These are phyloP conservation scores for Julus scandinavius DNA, from an alignment of 2,888 invertebrate genomes.

Conservation along the genomic window DNA sequence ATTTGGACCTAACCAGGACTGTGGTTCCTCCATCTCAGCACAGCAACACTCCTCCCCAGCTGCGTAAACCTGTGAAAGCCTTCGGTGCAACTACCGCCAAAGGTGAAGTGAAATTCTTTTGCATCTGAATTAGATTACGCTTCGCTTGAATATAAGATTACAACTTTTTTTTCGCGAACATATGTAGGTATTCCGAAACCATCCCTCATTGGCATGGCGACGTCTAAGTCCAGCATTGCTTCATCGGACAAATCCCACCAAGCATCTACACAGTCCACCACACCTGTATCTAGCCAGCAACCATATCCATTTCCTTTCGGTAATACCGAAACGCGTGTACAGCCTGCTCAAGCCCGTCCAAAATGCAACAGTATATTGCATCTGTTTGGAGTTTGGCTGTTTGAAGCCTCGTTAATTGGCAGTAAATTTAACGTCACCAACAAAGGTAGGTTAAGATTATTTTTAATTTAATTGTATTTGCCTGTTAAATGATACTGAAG, in stretches of 20 bases:
- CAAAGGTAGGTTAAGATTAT: neutral
- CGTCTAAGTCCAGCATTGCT: slow-evolving; percentile 46
- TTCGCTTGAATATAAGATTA: neutral
- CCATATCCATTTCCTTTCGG: slow-evolving; percentile 54
- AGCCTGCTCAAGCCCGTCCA: slow-evolving; percentile 72
- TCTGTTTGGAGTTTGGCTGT: slow-evolving; percentile 95
- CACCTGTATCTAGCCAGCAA: slow-evolving; percentile 55
- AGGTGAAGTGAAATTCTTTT: slow-evolving; percentile 66
- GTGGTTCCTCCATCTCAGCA: slow-evolving; percentile 68
- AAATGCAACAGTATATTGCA: slow-evolving; percentile 96
- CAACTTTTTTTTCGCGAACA: neutral
- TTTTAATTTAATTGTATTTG: neutral
- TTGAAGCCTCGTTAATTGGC: slow-evolving; percentile 93
- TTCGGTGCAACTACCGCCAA: slow-evolving; percentile 83
- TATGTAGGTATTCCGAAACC: slow-evolving; percentile 73
- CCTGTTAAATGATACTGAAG: neutral
- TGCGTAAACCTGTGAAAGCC: slow-evolving; percentile 89
- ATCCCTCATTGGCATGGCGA: slow-evolving; percentile 80
- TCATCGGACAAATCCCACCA: slow-evolving; percentile 58
- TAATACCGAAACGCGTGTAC: slow-evolving; percentile 62
- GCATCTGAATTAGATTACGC: neutral
- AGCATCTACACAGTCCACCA: neutral
- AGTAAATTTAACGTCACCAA: slow-evolving; percentile 69
- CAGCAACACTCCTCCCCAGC: slow-evolving; percentile 72
- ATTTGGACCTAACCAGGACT: slow-evolving; percentile 46